Percentiles rank a stretch among this genome's conserved stretches.
Conservation (phyloP, 2,888 invertebrate genomes). For the Latrodectus hesperus region DNA sequence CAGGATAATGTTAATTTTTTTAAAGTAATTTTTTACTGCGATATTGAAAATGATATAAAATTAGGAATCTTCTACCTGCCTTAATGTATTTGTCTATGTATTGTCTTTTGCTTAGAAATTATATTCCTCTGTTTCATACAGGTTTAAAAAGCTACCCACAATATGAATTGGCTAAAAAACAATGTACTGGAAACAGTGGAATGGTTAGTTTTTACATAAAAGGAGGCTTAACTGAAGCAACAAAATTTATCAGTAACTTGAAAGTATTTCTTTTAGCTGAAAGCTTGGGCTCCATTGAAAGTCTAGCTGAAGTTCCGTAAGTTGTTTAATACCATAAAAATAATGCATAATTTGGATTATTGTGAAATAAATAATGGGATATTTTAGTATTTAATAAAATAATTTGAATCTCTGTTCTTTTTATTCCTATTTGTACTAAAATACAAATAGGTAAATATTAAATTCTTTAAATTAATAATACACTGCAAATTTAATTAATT, state of each 20-base stretch:
- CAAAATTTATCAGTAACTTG: slow-evolving; percentile 67
- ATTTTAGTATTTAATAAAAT: background rate
- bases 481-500: background rate
- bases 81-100: too few species aligned
- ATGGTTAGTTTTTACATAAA: slow-evolving; percentile 92
- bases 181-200: slow-evolving; percentile 91
- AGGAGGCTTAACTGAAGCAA: slow-evolving; percentile 69
- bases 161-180: slow-evolving; percentile 84
- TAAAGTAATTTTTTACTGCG: too few species aligned
- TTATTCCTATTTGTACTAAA: too few species aligned
- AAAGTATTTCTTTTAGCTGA: slow-evolving; percentile 89
- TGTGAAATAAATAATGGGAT: background rate
- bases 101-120: too few species aligned
- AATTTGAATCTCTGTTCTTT: too few species aligned
- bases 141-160: slow-evolving; percentile 89
- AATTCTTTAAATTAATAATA: too few species aligned
- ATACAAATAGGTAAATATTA: too few species aligned
- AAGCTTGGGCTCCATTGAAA: slow-evolving; percentile 96
- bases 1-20: too few species aligned
- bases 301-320: slow-evolving; percentile 91
- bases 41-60: too few species aligned
- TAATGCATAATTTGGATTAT: too few species aligned
- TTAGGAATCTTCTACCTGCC: too few species aligned
- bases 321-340: slow-evolving; percentile 6
- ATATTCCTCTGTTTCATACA: slow-evolving; percentile 3